Evolutionary conservation across 2,113 vertebrate genomes (phyloP), one percentile per base, ranked within the genome.

Genomic region (Neogobius melanostomus): DNA sequence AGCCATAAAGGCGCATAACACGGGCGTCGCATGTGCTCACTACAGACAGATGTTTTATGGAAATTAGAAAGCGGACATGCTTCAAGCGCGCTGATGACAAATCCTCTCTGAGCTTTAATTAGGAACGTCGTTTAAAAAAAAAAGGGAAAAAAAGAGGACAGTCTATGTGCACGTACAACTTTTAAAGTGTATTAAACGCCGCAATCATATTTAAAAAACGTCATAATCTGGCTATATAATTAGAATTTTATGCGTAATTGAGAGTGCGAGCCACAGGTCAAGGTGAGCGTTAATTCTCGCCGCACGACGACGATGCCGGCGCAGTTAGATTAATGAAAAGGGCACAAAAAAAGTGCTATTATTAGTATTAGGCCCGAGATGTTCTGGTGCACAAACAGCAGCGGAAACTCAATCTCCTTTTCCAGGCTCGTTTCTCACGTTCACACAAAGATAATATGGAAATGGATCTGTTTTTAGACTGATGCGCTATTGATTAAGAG

Each of bases 181-280:
- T 92, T 92, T 93, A 92, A 93, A 92, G 93, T 93, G 91, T 91
- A 93, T 94, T 94, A 94, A 94, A 93, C 91, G 91, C 89, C 88
- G 90, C 92, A 92, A 93, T 93, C 92, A 92, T 92, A 91, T 92
- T 93, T 92, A 86, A 92, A 92, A n/a, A 92, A 92, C 68, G 83
- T 89, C 85, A 88, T 92, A 94, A 94, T 94, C 92, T 92, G 89
- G 90, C 87, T 81, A 86, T 91, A 91, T 93, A 94, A 94, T 93
- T 93, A 93, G 90, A 92, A 93, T 90, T 92, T 89, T 85, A 87
- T 85, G 86, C 88, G 82, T 92, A 92, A 92, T 94, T 88, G 91
- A 88, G 84, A 90, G 82, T 81, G 86, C 72, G 74, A 83, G 88
- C 83, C 88, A 83, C 85, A 91, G 92, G 91, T 94, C 89, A 94